Evolutionary conservation across 2,113 vertebrate genomes (phyloP), one percentile per base, ranked within the genome.

Genomic region (Etia nguti): DNA sequence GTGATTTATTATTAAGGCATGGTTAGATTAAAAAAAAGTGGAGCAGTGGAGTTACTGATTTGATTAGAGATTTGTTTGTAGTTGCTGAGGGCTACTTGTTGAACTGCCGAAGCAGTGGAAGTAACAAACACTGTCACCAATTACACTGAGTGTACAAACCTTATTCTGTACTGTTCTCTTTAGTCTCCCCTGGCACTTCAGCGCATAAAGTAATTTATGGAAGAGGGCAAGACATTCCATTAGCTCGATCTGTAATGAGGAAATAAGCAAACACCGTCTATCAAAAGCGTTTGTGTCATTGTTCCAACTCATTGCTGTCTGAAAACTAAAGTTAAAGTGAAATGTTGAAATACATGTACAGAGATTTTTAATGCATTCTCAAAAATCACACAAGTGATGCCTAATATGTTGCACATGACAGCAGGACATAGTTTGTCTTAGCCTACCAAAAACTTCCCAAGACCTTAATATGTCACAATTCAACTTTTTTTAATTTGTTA

Each of bases 1-100:
- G 41, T 80, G 59, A 82, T 82, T 57, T 65, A 85, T 65, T 31
- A 83, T 36, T 55, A 8, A 22, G 26, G 41, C 22, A 43, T 73
- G 10, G 55, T 65, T 50, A 77, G 24, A 36, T 34, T 7, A 31
- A 57, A 34, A 48, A n/a, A 84, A 54, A 79, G 43, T 24, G n/a
- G 13, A 15, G 12, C 34, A 22, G 55, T 5, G 65, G 68, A 57
- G 36, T 77, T 60, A 18, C 22, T 79, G 13, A 41, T 73, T 13
- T 68, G 41, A 56, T 65, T 79, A 12, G 8, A 56, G 20, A 56
- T 43, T 80, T 60, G 31, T 31, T 50, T 26, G 20, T 57, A 5
- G n/a, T 29, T 29, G 10, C 68, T 48, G 43, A 77, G 38, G 24
- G 18, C 36, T 22, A 38, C 10, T 77, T 81, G 34, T 41, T 34